Conservation (phyloP, 2,888 invertebrate species). For the Mantis religiosa region DNA sequence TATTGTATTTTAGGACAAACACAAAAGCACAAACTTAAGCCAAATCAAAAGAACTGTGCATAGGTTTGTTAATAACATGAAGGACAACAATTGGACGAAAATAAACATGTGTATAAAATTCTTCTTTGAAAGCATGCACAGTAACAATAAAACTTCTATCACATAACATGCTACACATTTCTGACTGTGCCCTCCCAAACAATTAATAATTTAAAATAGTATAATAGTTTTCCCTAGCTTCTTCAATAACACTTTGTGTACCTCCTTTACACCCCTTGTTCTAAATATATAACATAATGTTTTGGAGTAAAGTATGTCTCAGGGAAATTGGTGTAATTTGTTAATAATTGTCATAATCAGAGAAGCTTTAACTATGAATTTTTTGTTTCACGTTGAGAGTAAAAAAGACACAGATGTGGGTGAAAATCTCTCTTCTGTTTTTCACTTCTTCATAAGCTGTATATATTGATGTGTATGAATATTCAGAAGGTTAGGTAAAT, state of each 20-base stretch:
- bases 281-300: too few relatives aligned
- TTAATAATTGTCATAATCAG: not conserved
- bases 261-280: too few relatives aligned
- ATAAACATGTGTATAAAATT: not conserved
- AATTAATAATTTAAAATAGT: too few relatives aligned
- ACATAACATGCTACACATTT: slow-evolving; percentile 6
- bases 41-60: slow-evolving; percentile 20
- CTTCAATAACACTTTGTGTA: not conserved
- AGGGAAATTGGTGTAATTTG: not conserved
- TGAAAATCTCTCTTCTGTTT: too few relatives aligned
- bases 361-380: not conserved
- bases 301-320: not conserved
- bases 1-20: slow-evolving; percentile 21
- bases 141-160: not conserved
- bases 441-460: not conserved
- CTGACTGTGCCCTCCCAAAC: not conserved
- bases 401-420: not conserved
- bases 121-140: slow-evolving; percentile 15
- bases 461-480: not conserved
- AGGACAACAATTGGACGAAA: slow-evolving; percentile 16
- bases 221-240: not conserved
- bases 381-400: not conserved
- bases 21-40: slow-evolving; percentile 29
- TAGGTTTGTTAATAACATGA: slow-evolving; percentile 11
- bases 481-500: too few relatives aligned